These are phyloP conservation scores for Yponomeuta evonymella DNA, from an alignment of 2,888 invertebrate genomes.

Conservation along the genomic window DNA sequence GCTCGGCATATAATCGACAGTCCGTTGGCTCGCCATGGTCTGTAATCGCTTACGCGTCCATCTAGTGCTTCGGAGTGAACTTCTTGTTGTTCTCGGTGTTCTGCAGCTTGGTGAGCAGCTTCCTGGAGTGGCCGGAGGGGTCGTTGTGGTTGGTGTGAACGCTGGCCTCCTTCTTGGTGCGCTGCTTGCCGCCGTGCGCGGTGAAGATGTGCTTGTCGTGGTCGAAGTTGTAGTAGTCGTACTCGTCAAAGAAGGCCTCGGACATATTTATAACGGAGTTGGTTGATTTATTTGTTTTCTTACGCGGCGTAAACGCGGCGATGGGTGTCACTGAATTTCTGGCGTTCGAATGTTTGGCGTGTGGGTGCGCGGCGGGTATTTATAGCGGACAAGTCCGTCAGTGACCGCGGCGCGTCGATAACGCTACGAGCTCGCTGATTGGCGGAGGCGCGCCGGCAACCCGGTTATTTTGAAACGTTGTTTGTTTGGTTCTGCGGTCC, in stretches of 20 bases:
- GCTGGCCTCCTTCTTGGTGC: slow-evolving; percentile 91
- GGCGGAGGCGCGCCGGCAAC: slow-evolving; percentile 47
- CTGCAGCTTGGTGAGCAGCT: slow-evolving; percentile 89
- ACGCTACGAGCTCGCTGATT: slow-evolving; percentile 56
- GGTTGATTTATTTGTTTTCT: slow-evolving; percentile 19
- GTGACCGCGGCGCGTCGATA: slow-evolving; percentile 73
- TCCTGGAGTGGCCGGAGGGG: slow-evolving; percentile 94
- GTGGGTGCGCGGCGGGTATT: slow-evolving; percentile 30
- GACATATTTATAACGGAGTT: slow-evolving; percentile 79
- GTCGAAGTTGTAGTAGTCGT: slow-evolving; percentile 96
- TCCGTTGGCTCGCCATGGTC: slow-evolving; percentile 62
- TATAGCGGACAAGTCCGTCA: slow-evolving; percentile 61
- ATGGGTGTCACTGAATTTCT: slow-evolving; percentile 19
- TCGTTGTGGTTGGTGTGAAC: slow-evolving; percentile 94
- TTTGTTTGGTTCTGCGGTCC: slow-evolving; percentile 22
- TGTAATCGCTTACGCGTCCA: slow-evolving; percentile 29
- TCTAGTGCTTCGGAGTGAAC: slow-evolving; percentile 51
- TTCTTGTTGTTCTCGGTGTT: slow-evolving; percentile 91
- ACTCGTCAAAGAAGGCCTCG: slow-evolving; percentile 90
- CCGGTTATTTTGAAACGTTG: slow-evolving; percentile 51
- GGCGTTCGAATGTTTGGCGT: slow-evolving; percentile 47
- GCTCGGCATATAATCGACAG: slow-evolving; percentile 51
- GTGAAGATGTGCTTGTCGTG: slow-evolving; percentile 92
- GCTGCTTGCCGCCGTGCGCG: slow-evolving; percentile 92
- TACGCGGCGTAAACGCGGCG: slow-evolving; percentile 13